Base-by-base conservation (phyloP, 92 coral and sea anemone genomes). In the Blastomussa wellsi region DNA sequence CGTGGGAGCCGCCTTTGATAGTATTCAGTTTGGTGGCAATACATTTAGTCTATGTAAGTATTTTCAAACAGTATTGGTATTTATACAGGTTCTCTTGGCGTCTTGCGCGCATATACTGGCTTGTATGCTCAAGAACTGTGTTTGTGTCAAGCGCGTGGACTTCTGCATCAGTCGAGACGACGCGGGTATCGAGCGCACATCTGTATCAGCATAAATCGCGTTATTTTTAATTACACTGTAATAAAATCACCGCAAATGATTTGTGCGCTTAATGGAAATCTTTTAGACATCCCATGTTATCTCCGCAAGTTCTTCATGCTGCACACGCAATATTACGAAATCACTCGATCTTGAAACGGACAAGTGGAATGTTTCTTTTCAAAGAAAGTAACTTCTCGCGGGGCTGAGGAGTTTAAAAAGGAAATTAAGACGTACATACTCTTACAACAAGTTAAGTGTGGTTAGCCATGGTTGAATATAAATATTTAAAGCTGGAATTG, bases 41-140 rank as follows among this genome's bases (percentile, higher is more conserved):
- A 11, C 33, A 70, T 79, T 82, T 79, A 19, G 67, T 16, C 14
- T 20, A 17, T 26, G 86, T 82, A 53, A 82, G 86, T 82, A 76
- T n/a, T 48, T 69, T 37, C 24, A 5, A 32, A 5, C n/a, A 17
- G 44, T 37, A 1, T 33, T 38, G 26, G 48, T 35, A 69, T 52
- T 68, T 48, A 8, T n/a, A 19, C 2, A 31, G 0, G 14, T 2
- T 69, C 24, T 14, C 32, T 6, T 16, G 9, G 20, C 17, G 33
- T 69, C 19, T 32, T 22, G n/a, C n/a, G n/a, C 8, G 4, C n/a
- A 20, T 36, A 70, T 70, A 70, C 41, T 70, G 75, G 4, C 75
- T 33, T 37, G 26, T 35, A 13, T 70, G 12, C 28, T 70, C 48
- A 38, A 70, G 75, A 70, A 33, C 22, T 2, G 28, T 36, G 35